These are phyloP conservation scores for Macrophya annulata DNA, from an alignment of 2,888 invertebrate genomes.

Conservation along the genomic window DNA sequence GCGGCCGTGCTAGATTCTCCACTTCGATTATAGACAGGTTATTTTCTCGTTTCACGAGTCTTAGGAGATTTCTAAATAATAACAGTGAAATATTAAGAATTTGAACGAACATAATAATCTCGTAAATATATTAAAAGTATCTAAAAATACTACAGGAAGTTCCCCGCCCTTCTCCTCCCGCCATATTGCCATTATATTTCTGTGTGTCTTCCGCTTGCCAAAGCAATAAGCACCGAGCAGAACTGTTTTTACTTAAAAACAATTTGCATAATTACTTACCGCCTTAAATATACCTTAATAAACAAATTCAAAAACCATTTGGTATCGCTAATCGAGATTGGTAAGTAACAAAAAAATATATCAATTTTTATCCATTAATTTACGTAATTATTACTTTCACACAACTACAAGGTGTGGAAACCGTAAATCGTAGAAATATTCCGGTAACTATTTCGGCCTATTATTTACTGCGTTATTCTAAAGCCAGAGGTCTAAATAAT, in stretches of 20 bases:
- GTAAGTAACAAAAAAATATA: slow-evolving; percentile 16
- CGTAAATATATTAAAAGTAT: neutral
- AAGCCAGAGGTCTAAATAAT: neutral
- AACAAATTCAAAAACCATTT: neutral
- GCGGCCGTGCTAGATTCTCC: neutral
- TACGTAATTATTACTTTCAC: slow-evolving; percentile 1
- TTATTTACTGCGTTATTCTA: slow-evolving; percentile 1
- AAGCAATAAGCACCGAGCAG: slow-evolving; percentile 58
- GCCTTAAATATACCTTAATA: neutral
- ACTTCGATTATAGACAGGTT: neutral
- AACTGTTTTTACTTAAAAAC: slow-evolving; percentile 34
- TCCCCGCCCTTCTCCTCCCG: slow-evolving; percentile 68
- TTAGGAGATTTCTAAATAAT: neutral
- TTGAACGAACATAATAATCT: neutral
- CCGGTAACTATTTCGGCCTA: neutral
- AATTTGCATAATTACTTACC: slow-evolving; percentile 41
- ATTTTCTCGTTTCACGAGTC: neutral
- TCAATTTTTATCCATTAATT: neutral
- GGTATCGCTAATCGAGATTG: neutral
- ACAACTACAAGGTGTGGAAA: neutral
- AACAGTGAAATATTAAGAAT: neutral
- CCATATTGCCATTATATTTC: slow-evolving; percentile 65
- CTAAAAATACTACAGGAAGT: slow-evolving; percentile 67
- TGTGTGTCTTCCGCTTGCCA: slow-evolving; percentile 66
- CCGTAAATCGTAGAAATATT: neutral